Conservation (phyloP, 2,888 invertebrate genomes). For the Pheosia tremula region DNA sequence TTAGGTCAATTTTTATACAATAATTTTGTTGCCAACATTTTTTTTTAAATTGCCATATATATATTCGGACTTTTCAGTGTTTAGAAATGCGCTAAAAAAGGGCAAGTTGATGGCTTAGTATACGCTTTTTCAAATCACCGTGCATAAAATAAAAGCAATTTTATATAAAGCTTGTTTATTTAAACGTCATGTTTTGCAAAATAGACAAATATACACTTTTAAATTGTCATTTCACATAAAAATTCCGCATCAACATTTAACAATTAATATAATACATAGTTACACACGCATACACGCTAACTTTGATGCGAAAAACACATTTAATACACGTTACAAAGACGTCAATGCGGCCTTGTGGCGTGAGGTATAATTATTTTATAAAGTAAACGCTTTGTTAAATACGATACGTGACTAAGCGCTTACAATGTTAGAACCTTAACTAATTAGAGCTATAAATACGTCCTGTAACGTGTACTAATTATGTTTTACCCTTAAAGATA, state of each 20-base stretch:
- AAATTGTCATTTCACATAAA: slow-evolving; percentile 77
- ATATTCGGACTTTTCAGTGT: no score
- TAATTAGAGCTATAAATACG: slow-evolving; percentile 1
- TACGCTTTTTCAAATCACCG: no score
- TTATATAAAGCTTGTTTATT: slow-evolving; percentile 83
- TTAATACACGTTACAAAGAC: slow-evolving; percentile 30
- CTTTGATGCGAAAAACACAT: slow-evolving; percentile 36
- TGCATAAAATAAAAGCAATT: slow-evolving; percentile 22
- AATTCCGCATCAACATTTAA: slow-evolving; percentile 80
- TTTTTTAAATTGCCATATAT: no score
- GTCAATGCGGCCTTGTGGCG: slow-evolving; percentile 12
- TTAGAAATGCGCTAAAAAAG: no score
- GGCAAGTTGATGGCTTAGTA: no score
- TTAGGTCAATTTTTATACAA: no score
- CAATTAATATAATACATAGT: slow-evolving; percentile 74
- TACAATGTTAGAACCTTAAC: slow-evolving; percentile 17
- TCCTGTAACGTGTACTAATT: slow-evolving; percentile 26
- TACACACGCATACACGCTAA: slow-evolving; percentile 61
- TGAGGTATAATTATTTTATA: slow-evolving; percentile 21
- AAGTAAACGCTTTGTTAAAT: slow-evolving; percentile 18
- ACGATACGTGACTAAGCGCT: slow-evolving; percentile 14
- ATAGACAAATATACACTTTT: slow-evolving; percentile 83
- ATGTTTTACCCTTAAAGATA: slow-evolving; percentile 24
- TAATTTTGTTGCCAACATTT: no score
- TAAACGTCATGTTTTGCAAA: slow-evolving; percentile 83